phyloP scores from a whole-genome alignment of 2,113 vertebrate genomes.

The Entelurus aequoreus region DNA sequence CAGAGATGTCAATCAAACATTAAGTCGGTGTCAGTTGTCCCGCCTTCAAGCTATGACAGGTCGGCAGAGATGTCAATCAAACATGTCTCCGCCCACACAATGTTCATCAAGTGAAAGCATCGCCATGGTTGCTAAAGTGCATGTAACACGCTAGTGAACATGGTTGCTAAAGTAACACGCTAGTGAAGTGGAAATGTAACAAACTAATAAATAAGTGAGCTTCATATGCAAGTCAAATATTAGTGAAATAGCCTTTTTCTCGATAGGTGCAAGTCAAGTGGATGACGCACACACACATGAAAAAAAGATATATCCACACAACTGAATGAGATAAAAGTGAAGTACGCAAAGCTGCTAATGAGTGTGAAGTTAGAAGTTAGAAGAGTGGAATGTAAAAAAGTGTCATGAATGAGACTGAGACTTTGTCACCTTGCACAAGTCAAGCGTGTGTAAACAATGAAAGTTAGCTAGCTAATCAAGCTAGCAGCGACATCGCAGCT shows the following conservation, averaged over 20 bases:
- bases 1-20: not conserved
- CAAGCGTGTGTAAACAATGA: conserved; percentile 64
- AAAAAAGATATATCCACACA: not conserved
- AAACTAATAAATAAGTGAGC: not conserved
- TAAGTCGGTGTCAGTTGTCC: not conserved
- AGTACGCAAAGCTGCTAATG: not conserved
- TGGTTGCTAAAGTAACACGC: not conserved
- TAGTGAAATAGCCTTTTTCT: too few relatives aligned
- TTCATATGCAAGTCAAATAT: not conserved
- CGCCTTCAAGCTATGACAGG: not conserved
- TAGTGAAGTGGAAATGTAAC: not conserved
- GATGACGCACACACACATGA: not conserved
- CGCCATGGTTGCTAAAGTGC: not conserved
- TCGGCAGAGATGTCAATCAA: not conserved
- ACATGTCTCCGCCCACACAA: conserved; percentile 1
- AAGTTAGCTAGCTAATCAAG: conserved; percentile 64
- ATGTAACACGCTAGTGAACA: not conserved
- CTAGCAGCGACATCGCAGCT: conserved; percentile 46
- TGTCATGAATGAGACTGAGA: not conserved
- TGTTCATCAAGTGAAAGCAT: conserved; percentile 1
- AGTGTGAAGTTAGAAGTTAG: not conserved
- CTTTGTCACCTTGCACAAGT: conserved; percentile 27
- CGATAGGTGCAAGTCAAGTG: too few relatives aligned
- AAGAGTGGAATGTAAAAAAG: not conserved
- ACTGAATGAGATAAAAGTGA: not conserved